phyloP scores from a whole-genome alignment of 2,888 invertebrate genomes.

The Conus canariensis region DNA sequence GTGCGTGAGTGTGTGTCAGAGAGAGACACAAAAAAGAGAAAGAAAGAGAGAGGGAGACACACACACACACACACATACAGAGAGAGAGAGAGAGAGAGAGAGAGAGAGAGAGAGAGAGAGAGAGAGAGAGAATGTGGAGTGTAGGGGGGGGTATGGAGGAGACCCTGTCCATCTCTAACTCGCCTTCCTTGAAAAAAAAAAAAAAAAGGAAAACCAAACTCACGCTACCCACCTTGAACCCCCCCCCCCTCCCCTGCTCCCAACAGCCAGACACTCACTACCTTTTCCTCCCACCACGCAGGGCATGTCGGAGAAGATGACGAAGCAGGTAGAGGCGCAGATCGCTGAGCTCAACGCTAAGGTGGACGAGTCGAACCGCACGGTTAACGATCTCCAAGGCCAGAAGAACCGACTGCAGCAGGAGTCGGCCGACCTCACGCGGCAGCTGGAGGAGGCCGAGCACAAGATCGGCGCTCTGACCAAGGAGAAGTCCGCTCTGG shows the following conservation, averaged over 20 bases:
- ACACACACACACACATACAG: too few relatives aligned
- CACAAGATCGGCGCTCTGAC: constrained; percentile 91
- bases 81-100: too few relatives aligned
- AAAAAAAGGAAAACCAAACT: too few relatives aligned
- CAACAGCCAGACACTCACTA: neutral
- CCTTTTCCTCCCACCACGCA: constrained; percentile 74
- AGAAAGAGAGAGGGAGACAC: too few relatives aligned
- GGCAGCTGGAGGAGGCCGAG: constrained; percentile 99
- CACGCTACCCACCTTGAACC: too few relatives aligned
- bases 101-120: too few relatives aligned
- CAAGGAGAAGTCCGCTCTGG: constrained; percentile 93
- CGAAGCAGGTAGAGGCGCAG: constrained; percentile 97
- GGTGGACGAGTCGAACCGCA: constrained; percentile 96
- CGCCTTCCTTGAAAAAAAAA: too few relatives aligned
- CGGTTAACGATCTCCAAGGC: constrained; percentile 91
- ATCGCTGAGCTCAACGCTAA: constrained; percentile 96
- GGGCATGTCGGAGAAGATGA: constrained; percentile 99
- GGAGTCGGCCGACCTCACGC: constrained; percentile 97
- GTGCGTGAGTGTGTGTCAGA: neutral
- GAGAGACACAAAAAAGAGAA: too few relatives aligned
- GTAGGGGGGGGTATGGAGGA: too few relatives aligned
- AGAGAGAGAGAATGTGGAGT: too few relatives aligned
- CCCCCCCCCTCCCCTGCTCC: neutral
- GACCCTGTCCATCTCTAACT: too few relatives aligned
- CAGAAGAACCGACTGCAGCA: constrained; percentile 96